phyloP scores from a whole-genome alignment of 1,140 invertebrate species.

The Magallana gigas region DNA sequence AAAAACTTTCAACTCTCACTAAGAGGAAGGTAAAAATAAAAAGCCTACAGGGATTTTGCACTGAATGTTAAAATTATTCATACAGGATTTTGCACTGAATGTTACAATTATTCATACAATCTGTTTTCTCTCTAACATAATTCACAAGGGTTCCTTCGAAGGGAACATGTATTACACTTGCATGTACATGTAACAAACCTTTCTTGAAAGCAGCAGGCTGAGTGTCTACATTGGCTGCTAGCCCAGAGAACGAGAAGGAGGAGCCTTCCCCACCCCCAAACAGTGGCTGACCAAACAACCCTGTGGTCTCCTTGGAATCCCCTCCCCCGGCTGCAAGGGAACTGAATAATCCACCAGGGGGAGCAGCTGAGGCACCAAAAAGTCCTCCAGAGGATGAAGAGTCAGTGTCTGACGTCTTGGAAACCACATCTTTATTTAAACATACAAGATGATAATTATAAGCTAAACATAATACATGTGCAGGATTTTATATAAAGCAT shows the following conservation, averaged over 20 bases:
- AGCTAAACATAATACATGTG: no score
- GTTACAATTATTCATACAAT: no score
- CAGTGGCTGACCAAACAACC: conserved; percentile 10
- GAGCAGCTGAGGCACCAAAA: conserved; percentile 18
- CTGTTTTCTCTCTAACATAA: no score
- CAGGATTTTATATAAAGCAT: no score
- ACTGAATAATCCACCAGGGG: neutral
- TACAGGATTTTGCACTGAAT: no score
- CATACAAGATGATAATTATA: neutral
- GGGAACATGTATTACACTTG: no score
- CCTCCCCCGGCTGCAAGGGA: conserved; percentile 5
- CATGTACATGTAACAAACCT: neutral
- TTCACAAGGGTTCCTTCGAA: no score
- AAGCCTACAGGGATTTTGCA: no score
- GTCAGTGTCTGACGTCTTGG: neutral
- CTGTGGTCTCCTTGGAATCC: neutral
- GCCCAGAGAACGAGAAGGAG: conserved; percentile 1
- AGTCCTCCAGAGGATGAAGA: conserved; percentile 25
- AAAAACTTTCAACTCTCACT: no score
- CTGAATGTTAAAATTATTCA: no score
- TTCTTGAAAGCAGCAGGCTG: neutral
- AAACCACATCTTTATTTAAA: neutral
- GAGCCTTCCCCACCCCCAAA: neutral
- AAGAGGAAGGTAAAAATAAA: no score
- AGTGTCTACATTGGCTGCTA: neutral